A percentile compares a stretch with the other conserved stretches of the same genome.
Conservation (phyloP, 2,888 invertebrate species). For the Aproaerema taeniolella region DNA sequence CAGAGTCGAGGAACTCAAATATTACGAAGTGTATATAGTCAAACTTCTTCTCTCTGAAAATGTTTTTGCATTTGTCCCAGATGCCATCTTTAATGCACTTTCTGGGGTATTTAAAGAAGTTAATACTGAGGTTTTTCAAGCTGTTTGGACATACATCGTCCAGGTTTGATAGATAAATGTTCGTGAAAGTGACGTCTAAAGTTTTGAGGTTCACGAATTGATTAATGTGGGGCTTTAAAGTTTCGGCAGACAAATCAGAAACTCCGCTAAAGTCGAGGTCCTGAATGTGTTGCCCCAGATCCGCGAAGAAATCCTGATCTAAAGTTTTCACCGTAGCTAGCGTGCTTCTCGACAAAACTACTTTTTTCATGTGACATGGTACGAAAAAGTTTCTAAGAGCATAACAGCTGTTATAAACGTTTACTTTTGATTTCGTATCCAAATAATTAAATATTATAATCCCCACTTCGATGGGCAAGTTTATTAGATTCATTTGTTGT, state of each 20-base stretch:
- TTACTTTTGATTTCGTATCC: conserved; percentile 26
- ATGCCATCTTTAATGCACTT: conserved; percentile 21
- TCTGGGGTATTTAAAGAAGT: conserved; percentile 32
- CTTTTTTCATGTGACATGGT: conserved; percentile 27
- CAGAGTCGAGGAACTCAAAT: conserved; percentile 31
- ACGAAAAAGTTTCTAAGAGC: conserved; percentile 29
- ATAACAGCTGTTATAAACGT: conserved; percentile 22
- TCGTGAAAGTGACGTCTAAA: conserved; percentile 37
- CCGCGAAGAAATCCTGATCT: conserved; percentile 25
- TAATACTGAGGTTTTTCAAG: conserved; percentile 32
- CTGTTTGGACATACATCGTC: conserved; percentile 28
- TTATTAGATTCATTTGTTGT: conserved; percentile 10
- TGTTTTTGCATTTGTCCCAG: conserved; percentile 22
- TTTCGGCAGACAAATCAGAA: conserved; percentile 28
- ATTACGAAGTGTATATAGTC: conserved; percentile 32
- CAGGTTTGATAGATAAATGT: conserved; percentile 33
- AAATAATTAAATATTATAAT: conserved; percentile 26
- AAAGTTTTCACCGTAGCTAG: conserved; percentile 28
- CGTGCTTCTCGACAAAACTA: conserved; percentile 29
- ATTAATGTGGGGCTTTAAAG: conserved; percentile 24
- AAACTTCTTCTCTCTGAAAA: conserved; percentile 31
- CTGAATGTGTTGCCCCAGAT: conserved; percentile 26
- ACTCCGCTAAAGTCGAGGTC: conserved; percentile 34
- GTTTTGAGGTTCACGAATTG: conserved; percentile 27
- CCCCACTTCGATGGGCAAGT: conserved; percentile 23